Base-by-base conservation (phyloP, 2,113 vertebrate species). In the Bombycilla garrulus region DNA sequence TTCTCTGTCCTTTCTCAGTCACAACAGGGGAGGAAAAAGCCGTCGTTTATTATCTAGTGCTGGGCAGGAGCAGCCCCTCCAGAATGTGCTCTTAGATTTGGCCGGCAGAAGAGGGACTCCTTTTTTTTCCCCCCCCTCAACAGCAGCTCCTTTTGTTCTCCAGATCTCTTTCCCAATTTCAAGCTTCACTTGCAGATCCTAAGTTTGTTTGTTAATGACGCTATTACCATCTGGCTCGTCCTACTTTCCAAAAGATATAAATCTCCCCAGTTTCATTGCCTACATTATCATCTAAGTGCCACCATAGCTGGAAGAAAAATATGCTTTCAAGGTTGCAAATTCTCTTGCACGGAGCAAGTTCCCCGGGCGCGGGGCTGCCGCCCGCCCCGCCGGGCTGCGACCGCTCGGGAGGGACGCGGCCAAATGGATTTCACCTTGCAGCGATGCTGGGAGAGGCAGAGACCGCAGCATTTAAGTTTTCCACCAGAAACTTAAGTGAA, bases 101-200 rank as follows among this genome's bases (percentile, higher is more conserved):
- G 97, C 96, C 91, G 28, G 97, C 96, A 96, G 97, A 97, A 97
- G 96, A 97, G 96, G 93, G 95, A 95, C 78, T 96, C 91, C 89
- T 95, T 95, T 28, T 31, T 95, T 95, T 5, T 3, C 25, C 24
- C 15, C 8, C 61, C 48, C 74, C 73, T 92, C 97, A 99, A 99
- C 98, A 99, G 98, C 98, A 98, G 97, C 94, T 96, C 93, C 96
- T 98, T 99, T 99, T 99, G 99, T 99, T 99, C 98, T 97, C 97
- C 91, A 67, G 96, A 97, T 97, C 97, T 98, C 98, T 97, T 97
- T 98, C 97, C 98, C 98, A 97, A 97, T 98, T 98, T 98, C 98
- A 98, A 98, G 98, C 98, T 98, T 98, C 98, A 98, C 98, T 98
- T 97, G 97, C 97, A 96, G 97, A 97, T 97, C 98, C 98, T 96